Percentiles rank a stretch among this genome's conserved stretches.
phyloP scores from a whole-genome alignment of 2,797 vertebrate species.

The Rousettus madagascariensis region DNA sequence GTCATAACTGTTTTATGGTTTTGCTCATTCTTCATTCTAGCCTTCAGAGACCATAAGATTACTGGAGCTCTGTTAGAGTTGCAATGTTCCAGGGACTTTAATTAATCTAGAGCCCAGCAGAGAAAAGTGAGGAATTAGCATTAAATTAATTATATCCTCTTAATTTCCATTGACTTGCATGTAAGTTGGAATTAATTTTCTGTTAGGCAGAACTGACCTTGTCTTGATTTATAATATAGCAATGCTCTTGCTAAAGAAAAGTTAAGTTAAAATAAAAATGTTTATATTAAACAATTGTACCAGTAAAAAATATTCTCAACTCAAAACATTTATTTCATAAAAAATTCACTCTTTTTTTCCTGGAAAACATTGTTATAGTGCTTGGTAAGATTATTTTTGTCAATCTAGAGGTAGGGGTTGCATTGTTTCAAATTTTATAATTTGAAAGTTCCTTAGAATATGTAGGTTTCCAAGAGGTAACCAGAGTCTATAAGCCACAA shows the following conservation, averaged over 20 bases:
- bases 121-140: conserved; percentile 29
- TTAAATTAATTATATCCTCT: background rate
- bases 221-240: background rate
- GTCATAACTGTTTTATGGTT: background rate
- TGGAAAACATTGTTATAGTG: background rate
- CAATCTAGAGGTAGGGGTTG: background rate
- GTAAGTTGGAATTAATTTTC: background rate
- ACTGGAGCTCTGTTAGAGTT: background rate
- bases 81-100: background rate
- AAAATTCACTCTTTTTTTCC: background rate
- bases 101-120: conserved; percentile 13
- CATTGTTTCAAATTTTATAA: background rate
- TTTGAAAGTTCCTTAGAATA: background rate
- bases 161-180: conserved; percentile 26
- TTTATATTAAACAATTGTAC: background rate
- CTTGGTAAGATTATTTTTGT: background rate
- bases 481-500: background rate
- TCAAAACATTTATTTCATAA: background rate
- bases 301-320: background rate
- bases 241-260: background rate
- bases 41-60: background rate
- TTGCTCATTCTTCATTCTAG: background rate
- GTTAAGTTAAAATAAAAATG: background rate
- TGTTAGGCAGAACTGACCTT: background rate
- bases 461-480: background rate